Evolutionary conservation across 2,113 vertebrate genomes (phyloP).

Genomic region (Chamaetylas fuelleborni): DNA sequence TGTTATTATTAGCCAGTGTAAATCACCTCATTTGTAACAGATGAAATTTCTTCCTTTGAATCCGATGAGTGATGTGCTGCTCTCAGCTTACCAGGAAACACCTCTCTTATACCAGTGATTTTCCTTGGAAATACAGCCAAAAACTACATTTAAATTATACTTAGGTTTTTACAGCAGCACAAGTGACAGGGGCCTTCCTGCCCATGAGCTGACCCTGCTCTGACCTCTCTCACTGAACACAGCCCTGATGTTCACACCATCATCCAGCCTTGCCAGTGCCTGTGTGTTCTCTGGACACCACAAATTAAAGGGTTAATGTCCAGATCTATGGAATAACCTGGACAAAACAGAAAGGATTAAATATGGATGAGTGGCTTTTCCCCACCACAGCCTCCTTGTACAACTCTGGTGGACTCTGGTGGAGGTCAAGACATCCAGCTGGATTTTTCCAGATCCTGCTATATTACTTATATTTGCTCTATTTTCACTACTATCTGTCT

Average conservation of each 20-base stretch:
- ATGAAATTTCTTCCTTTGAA: background rate
- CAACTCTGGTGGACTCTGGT: background rate
- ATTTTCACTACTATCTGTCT: background rate
- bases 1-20: conserved; percentile 8
- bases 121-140: background rate
- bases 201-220: background rate
- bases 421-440: background rate
- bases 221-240: background rate
- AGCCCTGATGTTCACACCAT: rapidly evolving
- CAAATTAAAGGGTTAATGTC: background rate
- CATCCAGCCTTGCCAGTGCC: background rate
- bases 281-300: background rate
- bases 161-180: background rate
- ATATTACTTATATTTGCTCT: background rate
- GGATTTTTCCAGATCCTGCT: background rate
- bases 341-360: background rate
- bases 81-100: background rate
- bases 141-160: background rate
- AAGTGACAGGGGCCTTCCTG: background rate
- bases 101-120: background rate
- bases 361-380: background rate
- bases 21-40: conserved; percentile 19
- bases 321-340: background rate
- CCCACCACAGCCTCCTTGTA: background rate
- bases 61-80: background rate